phyloP scores from a whole-genome alignment of 2,888 invertebrate genomes.

The Athalia cordata region DNA sequence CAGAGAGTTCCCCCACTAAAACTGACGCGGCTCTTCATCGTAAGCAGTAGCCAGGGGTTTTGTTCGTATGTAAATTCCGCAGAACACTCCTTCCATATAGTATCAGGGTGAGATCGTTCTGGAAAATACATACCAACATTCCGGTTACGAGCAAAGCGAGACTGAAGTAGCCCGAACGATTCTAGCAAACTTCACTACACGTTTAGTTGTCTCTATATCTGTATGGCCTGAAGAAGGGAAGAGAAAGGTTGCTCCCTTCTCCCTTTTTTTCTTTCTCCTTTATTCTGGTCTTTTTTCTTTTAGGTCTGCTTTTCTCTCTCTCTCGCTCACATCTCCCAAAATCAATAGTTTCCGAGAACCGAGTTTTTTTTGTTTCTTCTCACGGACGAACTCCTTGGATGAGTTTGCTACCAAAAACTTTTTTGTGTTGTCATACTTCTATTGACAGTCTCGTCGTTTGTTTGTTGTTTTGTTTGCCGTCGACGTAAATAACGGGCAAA shows the following conservation, averaged over 20 bases:
- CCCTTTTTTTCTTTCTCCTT: background rate
- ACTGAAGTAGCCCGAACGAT: conserved; percentile 24
- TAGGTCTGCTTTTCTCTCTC: conserved; percentile 9
- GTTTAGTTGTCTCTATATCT: conserved; percentile 2
- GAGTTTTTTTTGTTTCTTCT: conserved; percentile 42
- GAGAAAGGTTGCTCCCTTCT: background rate
- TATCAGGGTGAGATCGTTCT: background rate
- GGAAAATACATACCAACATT: conserved; percentile 17
- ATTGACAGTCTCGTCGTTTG: conserved; percentile 30
- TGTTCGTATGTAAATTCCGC: conserved; percentile 13
- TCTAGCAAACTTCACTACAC: background rate
- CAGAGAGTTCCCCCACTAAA: background rate
- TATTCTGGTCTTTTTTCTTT: background rate
- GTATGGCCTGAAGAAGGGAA: background rate
- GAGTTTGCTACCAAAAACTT: conserved; percentile 42
- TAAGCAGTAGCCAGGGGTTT: background rate
- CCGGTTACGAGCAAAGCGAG: conserved; percentile 11
- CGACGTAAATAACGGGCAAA: background rate
- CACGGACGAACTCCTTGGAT: conserved; percentile 34
- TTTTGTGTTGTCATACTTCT: conserved; percentile 24
- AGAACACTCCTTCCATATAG: background rate
- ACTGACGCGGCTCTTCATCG: background rate
- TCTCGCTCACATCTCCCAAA: conserved; percentile 45
- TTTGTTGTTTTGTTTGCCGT: conserved; percentile 9
- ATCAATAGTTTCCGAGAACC: conserved; percentile 52